These are phyloP conservation scores for Leucopsar rothschildi DNA, from an alignment of 2,113 vertebrate species.

Conservation along the genomic window DNA sequence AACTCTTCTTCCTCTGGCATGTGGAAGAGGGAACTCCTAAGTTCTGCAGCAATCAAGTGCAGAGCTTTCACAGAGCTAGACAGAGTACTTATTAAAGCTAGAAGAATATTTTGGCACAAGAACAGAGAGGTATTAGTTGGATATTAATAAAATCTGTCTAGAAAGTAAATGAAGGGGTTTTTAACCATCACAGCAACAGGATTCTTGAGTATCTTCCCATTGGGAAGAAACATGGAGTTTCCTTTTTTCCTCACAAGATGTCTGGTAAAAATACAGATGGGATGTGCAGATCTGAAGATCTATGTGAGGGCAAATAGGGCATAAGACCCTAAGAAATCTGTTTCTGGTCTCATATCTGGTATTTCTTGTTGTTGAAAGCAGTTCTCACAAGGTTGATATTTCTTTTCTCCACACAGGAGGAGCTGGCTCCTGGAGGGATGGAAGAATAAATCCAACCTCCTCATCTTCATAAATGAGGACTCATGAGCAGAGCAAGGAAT, in stretches of 20 bases:
- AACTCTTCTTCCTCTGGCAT: not conserved
- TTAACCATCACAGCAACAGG: not conserved
- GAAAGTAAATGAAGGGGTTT: not conserved
- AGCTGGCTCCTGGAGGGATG: not conserved
- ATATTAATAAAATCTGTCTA: not conserved
- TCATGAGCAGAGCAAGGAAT: not conserved
- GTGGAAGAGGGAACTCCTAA: not conserved
- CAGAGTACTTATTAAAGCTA: not conserved
- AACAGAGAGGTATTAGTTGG: not conserved
- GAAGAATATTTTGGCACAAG: not conserved
- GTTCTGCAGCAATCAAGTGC: not conserved
- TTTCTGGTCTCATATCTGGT: not conserved
- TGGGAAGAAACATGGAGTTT: not conserved
- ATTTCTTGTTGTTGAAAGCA: not conserved
- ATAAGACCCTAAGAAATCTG: not conserved
- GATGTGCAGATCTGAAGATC: not conserved
- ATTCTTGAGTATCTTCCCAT: not conserved
- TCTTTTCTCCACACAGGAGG: not conserved
- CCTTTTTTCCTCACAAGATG: not conserved
- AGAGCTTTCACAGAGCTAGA: not conserved
- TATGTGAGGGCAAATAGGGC: not conserved
- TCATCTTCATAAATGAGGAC: not conserved
- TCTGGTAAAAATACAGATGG: not conserved
- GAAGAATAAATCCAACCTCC: not conserved
- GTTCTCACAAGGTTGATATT: not conserved